phyloP scores from a whole-genome alignment of 1,140 invertebrate species.

The Heterodera carotae region DNA sequence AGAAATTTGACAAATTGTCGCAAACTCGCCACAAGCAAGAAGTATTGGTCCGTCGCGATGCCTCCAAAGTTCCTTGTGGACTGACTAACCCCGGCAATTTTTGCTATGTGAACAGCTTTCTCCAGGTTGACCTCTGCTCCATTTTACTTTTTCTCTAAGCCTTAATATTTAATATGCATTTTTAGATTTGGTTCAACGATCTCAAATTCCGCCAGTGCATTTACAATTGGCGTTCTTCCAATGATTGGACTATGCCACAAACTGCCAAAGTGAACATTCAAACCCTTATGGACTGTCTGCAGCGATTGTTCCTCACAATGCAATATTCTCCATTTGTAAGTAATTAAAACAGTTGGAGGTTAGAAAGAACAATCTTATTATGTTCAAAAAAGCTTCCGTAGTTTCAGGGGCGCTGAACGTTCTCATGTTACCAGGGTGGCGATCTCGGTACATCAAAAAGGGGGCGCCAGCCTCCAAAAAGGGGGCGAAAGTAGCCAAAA shows the following conservation, averaged over 20 bases:
- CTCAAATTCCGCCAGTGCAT: slow-evolving; percentile 58
- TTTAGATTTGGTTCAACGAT: slow-evolving; percentile 62
- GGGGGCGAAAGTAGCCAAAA: no score
- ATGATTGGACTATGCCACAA: slow-evolving; percentile 39
- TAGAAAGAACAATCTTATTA: no score
- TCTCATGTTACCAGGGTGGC: no score
- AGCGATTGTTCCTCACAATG: slow-evolving; percentile 55
- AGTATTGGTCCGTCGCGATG: slow-evolving; percentile 43
- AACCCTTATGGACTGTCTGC: slow-evolving; percentile 53
- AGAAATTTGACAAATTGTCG: slow-evolving; percentile 61
- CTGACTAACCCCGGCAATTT: slow-evolving; percentile 56
- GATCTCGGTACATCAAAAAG: no score
- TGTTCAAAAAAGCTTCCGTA: no score
- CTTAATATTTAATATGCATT: slow-evolving; percentile 13
- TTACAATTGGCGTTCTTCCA: slow-evolving; percentile 53
- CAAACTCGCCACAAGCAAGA: slow-evolving; percentile 33
- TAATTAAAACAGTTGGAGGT: no score
- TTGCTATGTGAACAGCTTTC: slow-evolving; percentile 63
- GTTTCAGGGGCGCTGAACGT: no score
- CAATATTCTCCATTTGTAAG: slow-evolving; percentile 61
- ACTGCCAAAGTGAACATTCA: slow-evolving; percentile 57
- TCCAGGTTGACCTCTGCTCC: no score
- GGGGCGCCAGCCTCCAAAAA: no score
- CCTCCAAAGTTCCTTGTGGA: slow-evolving; percentile 55
- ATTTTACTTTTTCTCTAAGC: no score